A percentile compares a stretch with the other conserved stretches of the same genome.
phyloP scores from a whole-genome alignment of 2,797 vertebrate genomes.

The Phoeniculus purpureus region DNA sequence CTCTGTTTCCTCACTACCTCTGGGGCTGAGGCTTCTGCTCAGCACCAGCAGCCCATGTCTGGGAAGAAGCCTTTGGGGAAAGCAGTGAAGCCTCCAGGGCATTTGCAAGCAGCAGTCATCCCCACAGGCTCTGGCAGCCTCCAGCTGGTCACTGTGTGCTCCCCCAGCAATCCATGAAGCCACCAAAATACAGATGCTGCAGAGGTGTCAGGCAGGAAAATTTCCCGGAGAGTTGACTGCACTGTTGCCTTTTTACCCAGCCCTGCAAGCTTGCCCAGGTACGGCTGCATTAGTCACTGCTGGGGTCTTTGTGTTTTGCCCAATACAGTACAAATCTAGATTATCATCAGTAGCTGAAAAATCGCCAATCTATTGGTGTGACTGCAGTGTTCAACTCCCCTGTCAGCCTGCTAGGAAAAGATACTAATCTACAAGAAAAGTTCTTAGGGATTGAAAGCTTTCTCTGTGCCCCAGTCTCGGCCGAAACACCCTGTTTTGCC shows the following conservation, averaged over 20 bases:
- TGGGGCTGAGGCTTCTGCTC: neutral
- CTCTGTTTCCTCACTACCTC: neutral
- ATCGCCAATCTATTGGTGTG: neutral
- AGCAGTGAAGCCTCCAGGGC: neutral
- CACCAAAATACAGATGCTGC: constrained; percentile 33
- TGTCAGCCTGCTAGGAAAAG: neutral
- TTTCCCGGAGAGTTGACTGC: neutral
- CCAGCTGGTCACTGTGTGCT: constrained; percentile 1
- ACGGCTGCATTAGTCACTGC: neutral
- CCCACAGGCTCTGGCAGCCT: neutral
- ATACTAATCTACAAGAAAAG: neutral
- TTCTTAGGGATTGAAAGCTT: neutral
- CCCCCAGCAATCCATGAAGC: neutral
- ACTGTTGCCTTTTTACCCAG: neutral
- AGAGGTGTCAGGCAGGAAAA: neutral
- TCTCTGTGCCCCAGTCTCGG: neutral
- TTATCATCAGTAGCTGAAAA: neutral
- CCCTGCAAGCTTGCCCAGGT: neutral
- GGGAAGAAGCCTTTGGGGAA: constrained; percentile 20
- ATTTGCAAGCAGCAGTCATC: neutral
- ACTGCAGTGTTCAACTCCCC: neutral
- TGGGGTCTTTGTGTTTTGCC: neutral
- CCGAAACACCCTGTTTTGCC: neutral
- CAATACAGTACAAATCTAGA: neutral
- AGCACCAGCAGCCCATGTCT: neutral